phyloP scores from a whole-genome alignment of 1,140 invertebrate genomes.

The Cheumatopsyche charites region DNA sequence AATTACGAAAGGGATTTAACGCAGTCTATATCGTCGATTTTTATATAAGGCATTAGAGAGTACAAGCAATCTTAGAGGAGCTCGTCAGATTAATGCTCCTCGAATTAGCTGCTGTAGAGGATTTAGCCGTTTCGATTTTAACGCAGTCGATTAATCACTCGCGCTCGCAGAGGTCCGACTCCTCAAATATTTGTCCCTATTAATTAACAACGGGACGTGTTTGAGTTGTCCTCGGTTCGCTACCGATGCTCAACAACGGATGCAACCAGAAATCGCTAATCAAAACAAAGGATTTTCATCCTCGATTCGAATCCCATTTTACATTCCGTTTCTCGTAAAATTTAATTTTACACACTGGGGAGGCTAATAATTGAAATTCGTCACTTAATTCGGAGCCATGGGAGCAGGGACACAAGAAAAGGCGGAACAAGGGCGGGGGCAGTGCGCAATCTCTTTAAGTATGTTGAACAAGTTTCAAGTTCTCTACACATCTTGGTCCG shows the following conservation, averaged over 20 bases:
- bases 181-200: conserved; percentile 33
- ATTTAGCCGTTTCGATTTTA: too few species aligned
- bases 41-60: too few species aligned
- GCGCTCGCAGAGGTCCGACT: conserved; percentile 22
- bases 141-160: conserved; percentile 29
- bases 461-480: conserved; percentile 39
- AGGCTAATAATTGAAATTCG: too few species aligned
- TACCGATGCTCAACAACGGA: background rate
- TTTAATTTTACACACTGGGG: background rate
- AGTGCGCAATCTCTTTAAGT: conserved; percentile 34
- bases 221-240: conserved; percentile 19
- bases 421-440: background rate
- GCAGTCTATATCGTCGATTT: too few species aligned
- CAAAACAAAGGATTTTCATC: background rate
- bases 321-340: too few species aligned
- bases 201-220: conserved; percentile 21
- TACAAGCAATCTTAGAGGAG: too few species aligned
- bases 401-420: background rate
- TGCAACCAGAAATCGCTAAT: background rate
- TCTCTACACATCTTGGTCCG: conserved; percentile 35
- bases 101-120: too few species aligned
- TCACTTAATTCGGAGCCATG: conserved; percentile 25
- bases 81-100: too few species aligned
- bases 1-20: too few species aligned
- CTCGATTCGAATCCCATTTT: background rate